Conservation (phyloP, 2,797 vertebrate species). For the Enteromius anoplus region DNA sequence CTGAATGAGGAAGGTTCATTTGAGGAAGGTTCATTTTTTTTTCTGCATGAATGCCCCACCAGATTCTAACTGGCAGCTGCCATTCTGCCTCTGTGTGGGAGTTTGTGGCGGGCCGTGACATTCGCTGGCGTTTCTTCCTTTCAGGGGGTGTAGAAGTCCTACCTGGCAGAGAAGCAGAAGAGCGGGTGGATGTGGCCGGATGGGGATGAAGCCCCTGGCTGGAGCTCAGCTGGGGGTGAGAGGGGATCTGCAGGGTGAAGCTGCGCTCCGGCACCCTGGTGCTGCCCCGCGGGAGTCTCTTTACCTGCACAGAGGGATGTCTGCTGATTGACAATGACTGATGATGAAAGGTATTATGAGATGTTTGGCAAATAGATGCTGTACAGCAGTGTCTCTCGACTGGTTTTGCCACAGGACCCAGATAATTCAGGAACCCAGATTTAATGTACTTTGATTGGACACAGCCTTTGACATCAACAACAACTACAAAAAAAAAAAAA, state of each 20-base stretch:
- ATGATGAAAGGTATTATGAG: conserved; percentile 19
- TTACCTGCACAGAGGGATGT: conserved; percentile 74
- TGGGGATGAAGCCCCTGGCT: conserved; percentile 62
- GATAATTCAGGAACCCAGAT: not conserved
- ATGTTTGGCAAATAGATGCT: conserved; percentile 11
- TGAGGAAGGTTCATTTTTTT: conserved; percentile 43
- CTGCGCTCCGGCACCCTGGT: conserved; percentile 61
- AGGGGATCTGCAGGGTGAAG: conserved; percentile 59
- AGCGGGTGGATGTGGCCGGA: conserved; percentile 68
- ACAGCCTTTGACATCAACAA: conserved; percentile 2
- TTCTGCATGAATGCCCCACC: conserved; percentile 58
- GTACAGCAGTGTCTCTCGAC: not conserved
- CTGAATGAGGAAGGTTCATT: conserved; percentile 43
- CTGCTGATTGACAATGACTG: conserved; percentile 39
- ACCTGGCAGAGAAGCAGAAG: conserved; percentile 73
- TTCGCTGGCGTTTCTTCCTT: conserved; percentile 53
- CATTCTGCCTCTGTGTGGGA: conserved; percentile 61
- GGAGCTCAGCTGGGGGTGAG: conserved; percentile 61
- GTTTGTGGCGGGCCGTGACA: conserved; percentile 39
- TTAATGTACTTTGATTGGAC: not conserved
- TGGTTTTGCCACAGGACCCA: not conserved
- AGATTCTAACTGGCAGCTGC: conserved; percentile 64
- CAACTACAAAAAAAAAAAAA: not conserved
- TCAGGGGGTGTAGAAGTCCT: conserved; percentile 58
- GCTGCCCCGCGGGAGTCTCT: conserved; percentile 76